phyloP scores from a whole-genome alignment of 2,797 vertebrate genomes.

The Falco berigora region DNA sequence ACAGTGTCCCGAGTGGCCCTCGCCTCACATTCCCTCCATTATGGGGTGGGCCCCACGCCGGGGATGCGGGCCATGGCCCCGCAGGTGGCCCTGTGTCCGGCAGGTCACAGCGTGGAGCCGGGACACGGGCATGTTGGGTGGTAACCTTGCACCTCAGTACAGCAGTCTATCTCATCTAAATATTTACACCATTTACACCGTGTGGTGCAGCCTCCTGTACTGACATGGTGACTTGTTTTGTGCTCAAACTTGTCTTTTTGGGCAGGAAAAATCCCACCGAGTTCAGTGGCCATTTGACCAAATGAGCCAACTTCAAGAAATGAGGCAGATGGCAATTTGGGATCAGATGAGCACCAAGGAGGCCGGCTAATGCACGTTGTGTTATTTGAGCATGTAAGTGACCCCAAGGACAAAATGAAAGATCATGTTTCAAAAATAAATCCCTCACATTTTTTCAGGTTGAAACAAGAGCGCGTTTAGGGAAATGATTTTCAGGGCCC shows the following conservation, averaged over 20 bases:
- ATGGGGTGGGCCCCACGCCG: accelerated
- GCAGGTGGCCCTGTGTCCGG: accelerated
- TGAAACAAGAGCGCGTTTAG: background rate
- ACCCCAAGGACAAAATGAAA: background rate
- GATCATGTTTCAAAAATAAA: background rate
- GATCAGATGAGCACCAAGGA: background rate
- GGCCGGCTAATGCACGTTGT: background rate
- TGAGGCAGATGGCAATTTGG: background rate
- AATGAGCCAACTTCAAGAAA: background rate
- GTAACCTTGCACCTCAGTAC: background rate
- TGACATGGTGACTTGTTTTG: accelerated
- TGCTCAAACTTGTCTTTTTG: background rate
- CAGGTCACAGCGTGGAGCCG: background rate
- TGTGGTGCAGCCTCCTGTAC: background rate
- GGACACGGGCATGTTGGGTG: accelerated
- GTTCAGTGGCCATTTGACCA: accelerated
- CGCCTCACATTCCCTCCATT: background rate
- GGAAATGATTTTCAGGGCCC: background rate
- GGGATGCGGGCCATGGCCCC: accelerated
- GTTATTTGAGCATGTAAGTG: background rate
- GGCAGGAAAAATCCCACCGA: background rate
- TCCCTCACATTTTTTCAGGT: background rate
- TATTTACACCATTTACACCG: background rate
- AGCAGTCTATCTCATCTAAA: no score
- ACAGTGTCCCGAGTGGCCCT: background rate